Conservation (phyloP, 1,140 invertebrate species). For the Sycophila sp. region DNA sequence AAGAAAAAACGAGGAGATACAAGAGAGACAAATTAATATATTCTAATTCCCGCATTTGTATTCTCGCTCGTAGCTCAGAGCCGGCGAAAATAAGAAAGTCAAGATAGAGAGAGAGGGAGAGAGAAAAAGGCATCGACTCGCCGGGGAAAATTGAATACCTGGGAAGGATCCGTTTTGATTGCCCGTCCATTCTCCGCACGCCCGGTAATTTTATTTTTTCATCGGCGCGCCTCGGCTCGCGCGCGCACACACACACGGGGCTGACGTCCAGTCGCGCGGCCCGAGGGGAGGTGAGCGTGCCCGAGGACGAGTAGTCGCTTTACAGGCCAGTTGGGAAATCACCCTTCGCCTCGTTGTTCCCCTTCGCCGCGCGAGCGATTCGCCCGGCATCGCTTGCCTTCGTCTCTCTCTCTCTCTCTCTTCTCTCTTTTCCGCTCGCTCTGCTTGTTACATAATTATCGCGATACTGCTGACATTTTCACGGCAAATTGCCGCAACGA, state of each 20-base stretch:
- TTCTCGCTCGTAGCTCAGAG: neutral
- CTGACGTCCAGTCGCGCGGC: slow-evolving; percentile 8
- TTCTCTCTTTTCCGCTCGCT: slow-evolving; percentile 34
- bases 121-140: neutral
- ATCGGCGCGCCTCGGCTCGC: slow-evolving; percentile 6
- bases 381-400: slow-evolving; percentile 22
- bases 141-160: slow-evolving; percentile 13
- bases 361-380: slow-evolving; percentile 19
- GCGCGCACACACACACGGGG: neutral
- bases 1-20: slow-evolving; percentile 32
- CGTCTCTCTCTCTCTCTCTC: too few relatives aligned
- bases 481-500: slow-evolving; percentile 51
- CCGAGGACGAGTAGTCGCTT: slow-evolving; percentile 3
- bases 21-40: slow-evolving; percentile 19
- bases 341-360: slow-evolving; percentile 33
- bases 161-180: slow-evolving; percentile 32
- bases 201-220: slow-evolving; percentile 39
- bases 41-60: slow-evolving; percentile 36
- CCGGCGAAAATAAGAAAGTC: neutral
- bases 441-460: slow-evolving; percentile 60
- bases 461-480: slow-evolving; percentile 58
- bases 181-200: slow-evolving; percentile 18
- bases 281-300: too few relatives aligned
- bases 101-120: neutral
- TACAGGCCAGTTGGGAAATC: slow-evolving; percentile 41